These are phyloP conservation scores for Phortica magna DNA, from an alignment of 2,888 invertebrate genomes.

Conservation along the genomic window DNA sequence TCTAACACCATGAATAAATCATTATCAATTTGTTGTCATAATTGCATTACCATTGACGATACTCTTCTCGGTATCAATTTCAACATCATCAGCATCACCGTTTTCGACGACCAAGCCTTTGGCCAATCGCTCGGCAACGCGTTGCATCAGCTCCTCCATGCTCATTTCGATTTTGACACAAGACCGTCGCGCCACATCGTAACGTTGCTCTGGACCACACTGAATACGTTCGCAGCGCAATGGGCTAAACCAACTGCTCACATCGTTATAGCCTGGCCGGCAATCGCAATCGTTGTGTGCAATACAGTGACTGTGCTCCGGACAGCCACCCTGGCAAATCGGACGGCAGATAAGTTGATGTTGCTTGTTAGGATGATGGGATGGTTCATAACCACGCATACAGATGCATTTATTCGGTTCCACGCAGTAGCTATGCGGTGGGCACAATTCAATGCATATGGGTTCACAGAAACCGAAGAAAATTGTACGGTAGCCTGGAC, in stretches of 20 bases:
- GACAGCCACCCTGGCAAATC: conserved; percentile 66
- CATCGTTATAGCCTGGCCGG: conserved; percentile 75
- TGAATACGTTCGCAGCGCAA: conserved; percentile 68
- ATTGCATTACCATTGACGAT: background rate
- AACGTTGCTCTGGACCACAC: conserved; percentile 69
- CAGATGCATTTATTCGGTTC: conserved; percentile 72
- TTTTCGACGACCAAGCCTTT: conserved; percentile 54
- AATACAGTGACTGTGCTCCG: conserved; percentile 70
- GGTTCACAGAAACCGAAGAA: conserved; percentile 76
- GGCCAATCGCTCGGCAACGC: conserved; percentile 64
- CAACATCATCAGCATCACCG: background rate
- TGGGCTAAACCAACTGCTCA: conserved; percentile 63
- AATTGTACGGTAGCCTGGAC: conserved; percentile 58
- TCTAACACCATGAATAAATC: background rate
- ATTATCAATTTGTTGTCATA: background rate
- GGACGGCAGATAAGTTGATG: conserved; percentile 51
- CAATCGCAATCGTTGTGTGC: conserved; percentile 74
- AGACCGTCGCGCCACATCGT: conserved; percentile 56
- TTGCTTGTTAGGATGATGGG: conserved; percentile 63
- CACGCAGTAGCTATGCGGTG: conserved; percentile 64
- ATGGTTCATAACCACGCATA: conserved; percentile 69
- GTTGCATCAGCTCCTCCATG: conserved; percentile 73
- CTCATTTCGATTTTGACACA: conserved; percentile 71
- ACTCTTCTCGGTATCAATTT: background rate
- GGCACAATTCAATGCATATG: conserved; percentile 74